Conservation (phyloP, 2,888 invertebrate genomes). For the Trimorus sp. region DNA sequence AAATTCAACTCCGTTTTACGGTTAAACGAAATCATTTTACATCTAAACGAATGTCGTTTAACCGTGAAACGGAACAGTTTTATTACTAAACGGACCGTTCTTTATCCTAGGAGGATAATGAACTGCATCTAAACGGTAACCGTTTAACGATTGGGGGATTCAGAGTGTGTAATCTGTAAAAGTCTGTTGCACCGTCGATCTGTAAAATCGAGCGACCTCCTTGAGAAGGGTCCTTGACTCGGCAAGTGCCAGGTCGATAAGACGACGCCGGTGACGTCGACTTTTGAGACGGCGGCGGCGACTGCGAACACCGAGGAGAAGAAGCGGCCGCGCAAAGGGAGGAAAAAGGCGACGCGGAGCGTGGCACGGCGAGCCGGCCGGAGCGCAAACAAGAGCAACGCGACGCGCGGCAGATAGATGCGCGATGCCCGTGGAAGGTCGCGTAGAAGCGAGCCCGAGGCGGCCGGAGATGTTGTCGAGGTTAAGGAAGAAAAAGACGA, state of each 20-base stretch:
- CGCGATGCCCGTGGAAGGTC: slow-evolving; percentile 63
- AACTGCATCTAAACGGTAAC: no score
- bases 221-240: slow-evolving; percentile 82
- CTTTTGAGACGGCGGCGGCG: slow-evolving; percentile 35
- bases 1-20: no score
- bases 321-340: slow-evolving; percentile 29
- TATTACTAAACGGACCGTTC: no score
- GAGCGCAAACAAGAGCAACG: slow-evolving; percentile 62
- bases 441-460: slow-evolving; percentile 62
- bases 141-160: no score
- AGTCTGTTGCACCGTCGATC: slow-evolving; percentile 24
- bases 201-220: slow-evolving; percentile 80
- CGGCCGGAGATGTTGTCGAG: slow-evolving; percentile 62
- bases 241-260: slow-evolving; percentile 71
- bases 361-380: slow-evolving; percentile 44
- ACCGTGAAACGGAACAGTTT: no score
- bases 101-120: no score
- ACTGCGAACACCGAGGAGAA: slow-evolving; percentile 35
- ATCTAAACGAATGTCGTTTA: no score
- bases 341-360: slow-evolving; percentile 54
- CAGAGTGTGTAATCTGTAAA: no score
- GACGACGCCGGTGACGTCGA: slow-evolving; percentile 55
- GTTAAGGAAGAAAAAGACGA: slow-evolving; percentile 58
- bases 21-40: no score
- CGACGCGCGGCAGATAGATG: slow-evolving; percentile 59